Evolutionary conservation across 2,113 vertebrate species (phyloP).

Genomic region (Callaeas wilsoni): DNA sequence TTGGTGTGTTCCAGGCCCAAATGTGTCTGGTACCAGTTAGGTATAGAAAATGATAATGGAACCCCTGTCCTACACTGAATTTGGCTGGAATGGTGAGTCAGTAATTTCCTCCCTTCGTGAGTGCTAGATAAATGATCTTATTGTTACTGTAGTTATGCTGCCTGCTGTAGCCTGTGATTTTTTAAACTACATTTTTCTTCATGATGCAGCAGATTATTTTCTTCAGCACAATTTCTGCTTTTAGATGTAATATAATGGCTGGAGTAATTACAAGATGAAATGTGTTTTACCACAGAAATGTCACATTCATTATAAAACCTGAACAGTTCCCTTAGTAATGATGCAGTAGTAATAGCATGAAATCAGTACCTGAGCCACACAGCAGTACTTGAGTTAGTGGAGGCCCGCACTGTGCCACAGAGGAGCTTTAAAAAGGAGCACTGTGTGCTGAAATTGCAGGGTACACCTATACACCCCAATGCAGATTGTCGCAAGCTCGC

Average conservation of each 20-base stretch:
- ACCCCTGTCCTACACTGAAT: neutral
- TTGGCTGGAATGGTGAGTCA: neutral
- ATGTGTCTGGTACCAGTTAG: neutral
- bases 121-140: neutral
- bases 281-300: neutral
- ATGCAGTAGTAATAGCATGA: neutral
- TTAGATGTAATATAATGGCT: neutral
- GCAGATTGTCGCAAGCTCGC: neutral
- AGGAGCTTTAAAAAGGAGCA: neutral
- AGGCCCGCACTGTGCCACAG: neutral
- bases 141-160: neutral
- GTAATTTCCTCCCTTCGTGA: neutral
- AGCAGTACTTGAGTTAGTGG: neutral
- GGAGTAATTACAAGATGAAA: neutral
- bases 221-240: neutral
- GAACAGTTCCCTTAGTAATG: neutral
- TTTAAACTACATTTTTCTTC: neutral
- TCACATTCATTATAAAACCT: neutral
- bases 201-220: neutral
- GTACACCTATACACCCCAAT: neutral
- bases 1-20: neutral
- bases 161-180: neutral
- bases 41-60: neutral
- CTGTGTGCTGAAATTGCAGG: neutral
- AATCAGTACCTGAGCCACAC: neutral